These are phyloP conservation scores for Hemichromis elongatus DNA, from an alignment of 2,113 vertebrate genomes.

Conservation along the genomic window DNA sequence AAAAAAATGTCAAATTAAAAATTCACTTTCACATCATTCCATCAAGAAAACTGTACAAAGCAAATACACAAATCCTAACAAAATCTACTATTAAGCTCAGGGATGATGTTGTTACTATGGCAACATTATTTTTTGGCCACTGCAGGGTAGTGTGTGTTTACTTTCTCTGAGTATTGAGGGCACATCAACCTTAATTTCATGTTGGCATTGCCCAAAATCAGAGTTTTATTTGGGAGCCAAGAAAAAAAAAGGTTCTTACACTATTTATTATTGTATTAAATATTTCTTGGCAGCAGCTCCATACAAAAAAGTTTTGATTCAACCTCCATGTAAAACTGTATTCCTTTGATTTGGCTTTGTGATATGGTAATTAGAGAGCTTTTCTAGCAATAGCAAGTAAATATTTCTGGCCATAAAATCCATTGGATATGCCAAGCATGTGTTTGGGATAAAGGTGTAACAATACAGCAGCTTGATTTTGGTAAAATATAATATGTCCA, in stretches of 20 bases:
- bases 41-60: background rate
- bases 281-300: background rate
- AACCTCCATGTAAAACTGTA: background rate
- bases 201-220: background rate
- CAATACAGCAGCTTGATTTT: background rate
- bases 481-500: background rate
- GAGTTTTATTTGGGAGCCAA: background rate
- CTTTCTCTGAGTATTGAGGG: background rate
- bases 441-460: background rate
- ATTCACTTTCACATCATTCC: background rate
- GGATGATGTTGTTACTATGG: constrained; percentile 33
- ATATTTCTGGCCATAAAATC: background rate
- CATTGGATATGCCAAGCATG: background rate
- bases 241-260: background rate
- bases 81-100: background rate
- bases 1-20: background rate
- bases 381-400: background rate
- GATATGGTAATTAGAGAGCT: background rate
- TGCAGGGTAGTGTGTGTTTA: background rate
- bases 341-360: background rate
- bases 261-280: background rate
- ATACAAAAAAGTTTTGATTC: background rate
- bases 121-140: constrained; percentile 4
- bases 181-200: background rate
- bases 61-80: background rate